Conservation (phyloP, 2,888 invertebrate species). For the Leistus spinibarbis region DNA sequence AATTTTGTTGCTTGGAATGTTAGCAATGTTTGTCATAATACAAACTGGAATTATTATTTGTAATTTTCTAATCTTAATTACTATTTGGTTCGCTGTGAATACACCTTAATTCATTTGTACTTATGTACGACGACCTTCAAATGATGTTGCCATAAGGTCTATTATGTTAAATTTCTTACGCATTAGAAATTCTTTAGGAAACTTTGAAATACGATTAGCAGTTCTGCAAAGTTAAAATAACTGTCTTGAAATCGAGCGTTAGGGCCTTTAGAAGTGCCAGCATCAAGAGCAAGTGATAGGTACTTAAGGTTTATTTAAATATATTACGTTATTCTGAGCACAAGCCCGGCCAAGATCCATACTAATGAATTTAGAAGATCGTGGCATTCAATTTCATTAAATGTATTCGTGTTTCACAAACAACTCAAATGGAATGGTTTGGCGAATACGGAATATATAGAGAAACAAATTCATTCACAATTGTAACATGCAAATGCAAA, state of each 20-base stretch:
- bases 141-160: too few species aligned
- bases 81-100: too few species aligned
- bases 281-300: background rate
- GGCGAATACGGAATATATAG: background rate
- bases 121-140: too few species aligned
- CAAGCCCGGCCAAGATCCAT: background rate
- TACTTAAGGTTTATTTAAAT: background rate
- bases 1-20: too few species aligned
- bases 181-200: too few species aligned
- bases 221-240: background rate
- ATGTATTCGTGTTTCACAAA: background rate
- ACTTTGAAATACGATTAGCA: background rate
- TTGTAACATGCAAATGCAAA: background rate
- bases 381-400: background rate
- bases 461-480: background rate
- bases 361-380: background rate
- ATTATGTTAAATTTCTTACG: too few species aligned
- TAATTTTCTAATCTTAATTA: too few species aligned
- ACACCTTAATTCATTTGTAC: too few species aligned
- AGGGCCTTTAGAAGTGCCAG: background rate
- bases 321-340: background rate
- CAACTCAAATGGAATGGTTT: background rate
- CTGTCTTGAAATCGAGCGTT: background rate
- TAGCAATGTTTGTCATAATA: too few species aligned
- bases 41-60: too few species aligned